These are phyloP conservation scores for Eristalis arbustorum DNA, from an alignment of 2,888 invertebrate species.

Conservation along the genomic window DNA sequence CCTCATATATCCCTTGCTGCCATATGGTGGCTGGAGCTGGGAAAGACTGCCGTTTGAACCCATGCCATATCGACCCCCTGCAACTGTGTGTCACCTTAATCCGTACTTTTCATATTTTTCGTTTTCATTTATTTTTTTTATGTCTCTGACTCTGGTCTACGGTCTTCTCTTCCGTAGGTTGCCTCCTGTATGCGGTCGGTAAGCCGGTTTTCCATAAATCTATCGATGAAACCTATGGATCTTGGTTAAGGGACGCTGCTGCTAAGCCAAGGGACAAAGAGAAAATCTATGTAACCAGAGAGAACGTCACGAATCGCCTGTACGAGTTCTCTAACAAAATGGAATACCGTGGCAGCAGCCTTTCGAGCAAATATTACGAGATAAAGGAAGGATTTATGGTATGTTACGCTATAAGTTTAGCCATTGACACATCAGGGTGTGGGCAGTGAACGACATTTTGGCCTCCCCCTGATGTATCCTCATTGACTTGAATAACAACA, in stretches of 20 bases:
- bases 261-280: conserved; percentile 80
- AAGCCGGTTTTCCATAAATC: conserved; percentile 94
- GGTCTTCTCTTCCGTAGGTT: conserved; percentile 83
- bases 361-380: conserved; percentile 80
- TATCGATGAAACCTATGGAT: conserved; percentile 88
- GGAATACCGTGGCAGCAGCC: conserved; percentile 83
- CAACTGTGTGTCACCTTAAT: conserved; percentile 58
- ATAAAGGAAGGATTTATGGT: conserved; percentile 80
- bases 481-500: not conserved
- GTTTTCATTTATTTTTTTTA: not conserved
- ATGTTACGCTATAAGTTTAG: conserved; percentile 67
- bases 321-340: conserved; percentile 90
- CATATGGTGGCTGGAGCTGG: not conserved
- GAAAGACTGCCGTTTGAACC: not conserved
- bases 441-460: not conserved
- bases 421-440: not conserved
- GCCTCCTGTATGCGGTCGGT: conserved; percentile 93
- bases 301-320: conserved; percentile 86
- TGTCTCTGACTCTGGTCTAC: not conserved
- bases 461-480: not conserved
- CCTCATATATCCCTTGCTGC: conserved; percentile 29
- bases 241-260: conserved; percentile 90
- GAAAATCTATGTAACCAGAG: conserved; percentile 91
- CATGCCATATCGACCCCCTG: not conserved
- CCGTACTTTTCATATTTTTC: conserved; percentile 56